phyloP scores from a whole-genome alignment of 2,888 invertebrate genomes.

The Carterocephalus palaemon region DNA sequence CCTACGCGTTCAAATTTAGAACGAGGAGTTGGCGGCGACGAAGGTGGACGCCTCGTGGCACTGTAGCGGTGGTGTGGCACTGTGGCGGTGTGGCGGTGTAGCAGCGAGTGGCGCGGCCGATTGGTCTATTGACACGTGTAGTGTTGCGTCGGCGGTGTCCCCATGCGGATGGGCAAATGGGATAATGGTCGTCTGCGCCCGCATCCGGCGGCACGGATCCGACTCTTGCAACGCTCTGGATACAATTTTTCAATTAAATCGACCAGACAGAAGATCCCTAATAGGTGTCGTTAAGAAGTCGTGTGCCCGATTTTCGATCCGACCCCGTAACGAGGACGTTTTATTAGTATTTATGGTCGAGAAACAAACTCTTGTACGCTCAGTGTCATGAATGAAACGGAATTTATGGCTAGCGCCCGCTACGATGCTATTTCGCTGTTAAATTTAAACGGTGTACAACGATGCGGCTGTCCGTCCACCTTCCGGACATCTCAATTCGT shows the following conservation, averaged over 20 bases:
- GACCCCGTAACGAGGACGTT: conserved; percentile 74
- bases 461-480: conserved; percentile 29
- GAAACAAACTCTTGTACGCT: conserved; percentile 59
- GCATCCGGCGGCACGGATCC: conserved; percentile 77
- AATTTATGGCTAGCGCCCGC: conserved; percentile 71
- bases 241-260: conserved; percentile 79
- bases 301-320: conserved; percentile 78
- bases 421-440: conserved; percentile 51
- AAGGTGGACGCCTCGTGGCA: conserved; percentile 51
- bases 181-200: conserved; percentile 78
- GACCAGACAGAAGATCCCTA: conserved; percentile 77
- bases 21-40: conserved; percentile 47
- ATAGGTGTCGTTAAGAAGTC: conserved; percentile 79
- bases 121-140: conserved; percentile 70
- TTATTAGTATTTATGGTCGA: conserved; percentile 76
- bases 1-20: conserved; percentile 44
- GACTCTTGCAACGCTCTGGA: conserved; percentile 74
- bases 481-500: conserved; percentile 45
- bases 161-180: conserved; percentile 78
- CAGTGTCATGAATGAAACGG: conserved; percentile 67
- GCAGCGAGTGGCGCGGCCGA: conserved; percentile 37
- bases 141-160: conserved; percentile 52
- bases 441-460: conserved; percentile 44
- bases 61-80: no score
- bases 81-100: no score